phyloP scores from a whole-genome alignment of 2,113 vertebrate genomes.

The Bubo scandiacus region DNA sequence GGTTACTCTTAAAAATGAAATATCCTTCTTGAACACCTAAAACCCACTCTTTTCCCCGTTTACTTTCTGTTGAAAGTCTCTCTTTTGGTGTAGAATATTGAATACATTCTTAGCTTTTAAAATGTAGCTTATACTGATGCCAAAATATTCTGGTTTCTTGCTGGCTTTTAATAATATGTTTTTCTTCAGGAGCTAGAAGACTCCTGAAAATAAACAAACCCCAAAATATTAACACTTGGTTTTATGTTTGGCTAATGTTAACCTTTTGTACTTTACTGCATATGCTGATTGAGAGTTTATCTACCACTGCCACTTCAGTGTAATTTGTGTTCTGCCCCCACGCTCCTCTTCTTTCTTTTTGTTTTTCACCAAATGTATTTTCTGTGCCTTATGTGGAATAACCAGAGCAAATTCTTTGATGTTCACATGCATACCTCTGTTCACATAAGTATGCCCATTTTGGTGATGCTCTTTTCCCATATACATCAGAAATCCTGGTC shows the following conservation, averaged over 20 bases:
- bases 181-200: background rate
- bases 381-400: background rate
- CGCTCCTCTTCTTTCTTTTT: background rate
- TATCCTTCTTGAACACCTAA: background rate
- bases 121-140: background rate
- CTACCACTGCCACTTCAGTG: background rate
- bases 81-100: background rate
- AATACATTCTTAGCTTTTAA: background rate
- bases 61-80: background rate
- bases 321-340: background rate
- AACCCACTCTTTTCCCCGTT: rapidly evolving
- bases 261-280: background rate
- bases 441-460: background rate
- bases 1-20: background rate
- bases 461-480: background rate
- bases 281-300: background rate
- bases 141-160: background rate
- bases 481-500: background rate
- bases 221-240: background rate
- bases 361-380: background rate
- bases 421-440: background rate
- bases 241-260: background rate
- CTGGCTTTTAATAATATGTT: background rate
- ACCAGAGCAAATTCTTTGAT: background rate
- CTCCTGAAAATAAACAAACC: background rate